phyloP scores from a whole-genome alignment of 2,113 vertebrate species.

The Balaeniceps rex region DNA sequence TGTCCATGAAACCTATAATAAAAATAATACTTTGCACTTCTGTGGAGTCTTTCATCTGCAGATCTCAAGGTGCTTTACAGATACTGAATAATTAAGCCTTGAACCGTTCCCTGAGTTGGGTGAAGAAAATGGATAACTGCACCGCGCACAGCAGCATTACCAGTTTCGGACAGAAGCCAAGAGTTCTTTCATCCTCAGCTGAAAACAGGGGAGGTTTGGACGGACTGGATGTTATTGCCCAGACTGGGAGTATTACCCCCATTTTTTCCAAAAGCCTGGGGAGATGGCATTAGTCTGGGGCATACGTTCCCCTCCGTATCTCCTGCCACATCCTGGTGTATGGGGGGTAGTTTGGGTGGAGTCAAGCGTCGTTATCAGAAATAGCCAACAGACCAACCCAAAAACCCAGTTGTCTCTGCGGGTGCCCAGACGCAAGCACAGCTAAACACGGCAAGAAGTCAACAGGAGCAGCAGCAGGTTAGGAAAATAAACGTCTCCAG shows the following conservation, averaged over 20 bases:
- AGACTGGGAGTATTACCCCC: background rate
- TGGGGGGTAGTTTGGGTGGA: background rate
- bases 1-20: background rate
- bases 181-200: background rate
- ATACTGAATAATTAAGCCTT: background rate
- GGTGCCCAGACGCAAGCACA: background rate
- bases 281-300: background rate
- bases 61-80: background rate
- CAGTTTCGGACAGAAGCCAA: background rate
- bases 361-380: fast-evolving
- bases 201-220: background rate
- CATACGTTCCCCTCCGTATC: fast-evolving
- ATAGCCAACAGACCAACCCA: background rate
- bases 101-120: background rate
- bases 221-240: too few species aligned
- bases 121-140: background rate
- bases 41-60: background rate
- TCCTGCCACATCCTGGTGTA: too few species aligned
- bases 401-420: background rate
- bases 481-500: background rate
- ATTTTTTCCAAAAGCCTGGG: background rate
- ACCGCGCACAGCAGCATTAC: background rate
- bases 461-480: background rate
- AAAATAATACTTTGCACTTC: background rate
- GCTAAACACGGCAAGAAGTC: background rate